phyloP scores from a whole-genome alignment of 1,140 invertebrate genomes.

The Psix sp. region DNA sequence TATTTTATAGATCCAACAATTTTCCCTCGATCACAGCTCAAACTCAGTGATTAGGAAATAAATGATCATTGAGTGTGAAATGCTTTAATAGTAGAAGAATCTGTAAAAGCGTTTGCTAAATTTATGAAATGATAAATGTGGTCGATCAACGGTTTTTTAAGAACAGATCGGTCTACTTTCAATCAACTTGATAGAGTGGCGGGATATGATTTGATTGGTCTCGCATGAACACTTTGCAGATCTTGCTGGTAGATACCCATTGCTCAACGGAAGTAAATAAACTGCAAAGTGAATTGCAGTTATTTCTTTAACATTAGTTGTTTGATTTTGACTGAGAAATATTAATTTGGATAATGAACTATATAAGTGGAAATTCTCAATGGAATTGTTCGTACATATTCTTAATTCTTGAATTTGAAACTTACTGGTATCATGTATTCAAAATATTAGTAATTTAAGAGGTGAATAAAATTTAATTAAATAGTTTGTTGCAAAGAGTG shows the following conservation, averaged over 20 bases:
- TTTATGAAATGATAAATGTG: constrained; percentile 16
- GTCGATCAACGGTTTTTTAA: constrained; percentile 23
- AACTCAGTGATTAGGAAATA: background rate
- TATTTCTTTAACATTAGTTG: constrained; percentile 5
- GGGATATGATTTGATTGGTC: constrained; percentile 44
- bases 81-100: constrained; percentile 11
- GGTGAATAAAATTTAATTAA: too few relatives aligned
- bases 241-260: constrained; percentile 19
- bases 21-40: background rate
- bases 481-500: too few relatives aligned
- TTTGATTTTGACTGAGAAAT: constrained; percentile 46
- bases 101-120: constrained; percentile 12
- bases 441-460: too few relatives aligned
- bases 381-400: too few relatives aligned
- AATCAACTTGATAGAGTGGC: constrained; percentile 33
- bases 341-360: constrained; percentile 35
- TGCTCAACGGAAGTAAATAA: constrained; percentile 43
- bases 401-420: too few relatives aligned
- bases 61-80: constrained; percentile 20
- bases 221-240: constrained; percentile 48
- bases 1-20: background rate
- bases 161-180: constrained; percentile 35
- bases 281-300: constrained; percentile 26
- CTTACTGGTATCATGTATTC: too few relatives aligned
- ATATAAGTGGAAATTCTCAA: too few relatives aligned